These are phyloP conservation scores for Equus quagga DNA, from an alignment of 2,113 vertebrate species.

Conservation along the genomic window DNA sequence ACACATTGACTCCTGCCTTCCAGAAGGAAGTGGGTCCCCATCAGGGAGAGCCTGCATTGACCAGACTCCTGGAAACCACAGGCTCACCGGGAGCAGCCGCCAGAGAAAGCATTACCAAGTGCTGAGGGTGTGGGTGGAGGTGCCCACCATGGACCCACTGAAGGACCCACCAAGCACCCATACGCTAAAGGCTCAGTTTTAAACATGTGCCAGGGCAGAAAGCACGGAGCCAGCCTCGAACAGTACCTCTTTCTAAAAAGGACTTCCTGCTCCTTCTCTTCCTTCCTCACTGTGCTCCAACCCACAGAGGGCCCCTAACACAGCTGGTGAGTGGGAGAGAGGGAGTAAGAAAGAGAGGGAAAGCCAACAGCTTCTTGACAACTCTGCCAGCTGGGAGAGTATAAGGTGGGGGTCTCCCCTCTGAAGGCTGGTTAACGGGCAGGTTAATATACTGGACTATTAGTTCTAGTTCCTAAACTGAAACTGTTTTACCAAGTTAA, in stretches of 20 bases:
- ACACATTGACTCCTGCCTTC: background rate
- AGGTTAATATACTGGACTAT: fast-evolving
- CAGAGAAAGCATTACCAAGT: background rate
- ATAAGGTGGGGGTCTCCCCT: background rate
- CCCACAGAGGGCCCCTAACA: background rate
- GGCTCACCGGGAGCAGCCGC: fast-evolving
- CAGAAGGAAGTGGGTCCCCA: background rate
- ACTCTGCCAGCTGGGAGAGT: fast-evolving
- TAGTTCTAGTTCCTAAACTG: background rate
- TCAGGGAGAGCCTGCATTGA: background rate
- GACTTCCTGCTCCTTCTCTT: background rate
- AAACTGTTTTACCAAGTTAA: background rate
- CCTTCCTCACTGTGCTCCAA: background rate
- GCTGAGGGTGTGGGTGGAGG: fast-evolving
- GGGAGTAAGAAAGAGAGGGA: background rate
- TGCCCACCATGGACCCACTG: background rate
- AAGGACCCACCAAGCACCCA: background rate
- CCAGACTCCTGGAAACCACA: background rate
- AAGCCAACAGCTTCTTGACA: background rate
- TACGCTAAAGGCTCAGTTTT: background rate
- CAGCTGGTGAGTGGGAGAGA: no score
- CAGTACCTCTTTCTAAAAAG: background rate
- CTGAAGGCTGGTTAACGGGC: fast-evolving
- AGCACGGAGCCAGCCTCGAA: background rate
- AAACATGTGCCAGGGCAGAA: fast-evolving